These are phyloP conservation scores for Piaya cayana DNA, from an alignment of 2,113 vertebrate genomes.

Conservation along the genomic window DNA sequence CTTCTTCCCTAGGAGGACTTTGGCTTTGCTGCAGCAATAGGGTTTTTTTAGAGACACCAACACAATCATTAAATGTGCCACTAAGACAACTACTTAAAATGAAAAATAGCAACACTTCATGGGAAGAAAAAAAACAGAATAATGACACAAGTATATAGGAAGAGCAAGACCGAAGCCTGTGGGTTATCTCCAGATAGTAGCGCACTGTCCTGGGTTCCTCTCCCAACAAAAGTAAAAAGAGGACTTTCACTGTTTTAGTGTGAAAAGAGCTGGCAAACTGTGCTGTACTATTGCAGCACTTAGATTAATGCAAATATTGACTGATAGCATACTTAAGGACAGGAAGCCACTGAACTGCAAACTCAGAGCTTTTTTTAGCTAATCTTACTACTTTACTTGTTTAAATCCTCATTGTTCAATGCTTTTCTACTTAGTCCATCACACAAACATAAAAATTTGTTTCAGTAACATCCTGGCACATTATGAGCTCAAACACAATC, in stretches of 20 bases:
- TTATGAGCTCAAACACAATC: neutral
- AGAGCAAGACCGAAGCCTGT: neutral
- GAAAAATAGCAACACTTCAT: neutral
- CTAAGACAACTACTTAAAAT: neutral
- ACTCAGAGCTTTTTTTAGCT: neutral
- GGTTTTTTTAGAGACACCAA: neutral
- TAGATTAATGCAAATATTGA: conserved; percentile 15
- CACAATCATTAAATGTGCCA: too few species aligned
- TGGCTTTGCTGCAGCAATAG: neutral
- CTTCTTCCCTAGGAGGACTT: neutral
- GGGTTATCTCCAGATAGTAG: neutral
- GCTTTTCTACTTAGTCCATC: neutral
- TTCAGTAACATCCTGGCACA: neutral
- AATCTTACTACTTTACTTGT: neutral
- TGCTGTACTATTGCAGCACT: neutral
- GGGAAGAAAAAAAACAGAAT: neutral
- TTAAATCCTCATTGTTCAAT: neutral
- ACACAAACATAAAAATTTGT: neutral
- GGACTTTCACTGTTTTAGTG: neutral
- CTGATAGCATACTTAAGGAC: neutral
- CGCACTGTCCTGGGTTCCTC: neutral
- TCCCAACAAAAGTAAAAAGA: neutral
- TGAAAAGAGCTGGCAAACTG: neutral
- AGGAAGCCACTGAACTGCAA: neutral
- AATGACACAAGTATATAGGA: neutral